These are phyloP conservation scores for Erannis defoliaria DNA, from an alignment of 2,888 invertebrate genomes.

Conservation along the genomic window DNA sequence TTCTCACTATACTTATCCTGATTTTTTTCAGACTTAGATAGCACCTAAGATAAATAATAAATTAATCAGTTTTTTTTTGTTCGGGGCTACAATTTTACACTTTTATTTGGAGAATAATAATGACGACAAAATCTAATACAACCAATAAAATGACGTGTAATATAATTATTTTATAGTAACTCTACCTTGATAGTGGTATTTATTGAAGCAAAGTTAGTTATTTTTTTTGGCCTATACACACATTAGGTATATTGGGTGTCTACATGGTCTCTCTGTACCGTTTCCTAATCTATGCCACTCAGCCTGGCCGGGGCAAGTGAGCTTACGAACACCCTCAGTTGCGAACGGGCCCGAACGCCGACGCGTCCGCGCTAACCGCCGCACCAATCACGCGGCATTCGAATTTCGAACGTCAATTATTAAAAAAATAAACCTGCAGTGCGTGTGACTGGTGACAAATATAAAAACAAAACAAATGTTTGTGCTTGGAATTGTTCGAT, in stretches of 20 bases:
- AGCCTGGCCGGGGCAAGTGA: constrained; percentile 80
- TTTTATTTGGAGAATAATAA: too few species aligned
- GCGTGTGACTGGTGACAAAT: constrained; percentile 42
- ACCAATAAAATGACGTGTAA: too few species aligned
- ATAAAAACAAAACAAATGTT: constrained; percentile 23
- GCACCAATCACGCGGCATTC: constrained; percentile 55
- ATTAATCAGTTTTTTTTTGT: too few species aligned
- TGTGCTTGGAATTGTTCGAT: constrained; percentile 5
- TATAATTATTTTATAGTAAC: too few species aligned
- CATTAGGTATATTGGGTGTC: not conserved
- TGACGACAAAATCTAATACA: too few species aligned
- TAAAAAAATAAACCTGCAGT: constrained; percentile 39
- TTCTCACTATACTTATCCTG: too few species aligned
- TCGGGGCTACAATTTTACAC: too few species aligned
- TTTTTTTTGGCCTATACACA: too few species aligned
- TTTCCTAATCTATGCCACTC: constrained; percentile 66
- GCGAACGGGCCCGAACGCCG: constrained; percentile 63
- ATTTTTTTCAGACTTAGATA: too few species aligned
- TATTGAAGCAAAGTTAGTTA: too few species aligned
- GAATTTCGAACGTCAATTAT: constrained; percentile 63
- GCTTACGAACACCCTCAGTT: constrained; percentile 78
- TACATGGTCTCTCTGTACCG: constrained; percentile 34
- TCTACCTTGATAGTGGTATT: too few species aligned
- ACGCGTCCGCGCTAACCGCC: constrained; percentile 39
- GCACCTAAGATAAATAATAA: too few species aligned